Evolutionary conservation across 2,888 invertebrate species (phyloP), one percentile per base, ranked within the genome.

Genomic region (Hirtodrosophila alboralis): DNA sequence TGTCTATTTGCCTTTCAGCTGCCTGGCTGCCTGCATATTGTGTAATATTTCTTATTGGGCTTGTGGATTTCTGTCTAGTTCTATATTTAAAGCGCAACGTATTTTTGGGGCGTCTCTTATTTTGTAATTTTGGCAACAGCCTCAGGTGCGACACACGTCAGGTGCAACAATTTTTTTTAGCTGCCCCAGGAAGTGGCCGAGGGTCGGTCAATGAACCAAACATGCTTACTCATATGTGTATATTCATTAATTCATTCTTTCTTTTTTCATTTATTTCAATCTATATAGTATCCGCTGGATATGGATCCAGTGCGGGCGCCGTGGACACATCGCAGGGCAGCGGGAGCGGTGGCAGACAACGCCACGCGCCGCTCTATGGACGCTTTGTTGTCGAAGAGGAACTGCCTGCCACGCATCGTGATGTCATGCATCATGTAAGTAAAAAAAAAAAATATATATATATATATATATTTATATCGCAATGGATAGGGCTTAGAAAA

Each of bases 341-440:
- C 63, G 89, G 89, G 54, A 70, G 67, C 77, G 73, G 85, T 47
- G 92, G 92, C 75, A 90, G 92, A 71, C 92, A 93, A 90, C 93
- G 95, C 90, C 95, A 95, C 91, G 95, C 94, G 88, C 96, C 96
- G 79, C 94, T 97, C 85, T 97, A 97, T 91, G 97, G 97, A 86
- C 93, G 97, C 89, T 93, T 97, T 92, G 96, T 97, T 88, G 95
- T 95, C 88, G 97, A 96, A 92, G 97, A 97, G 90, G 96, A 96
- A 91, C 93, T 96, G 86, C 91, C 91, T 77, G 89, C 90, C 79
- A 89, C 91, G 79, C 91, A 91, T 87, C 90, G 91, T 81, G 91
- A 91, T 89, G 90, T 90, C 60, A 90, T 91, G 88, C 91, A 91
- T 87, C 91, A 90, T 84, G 91, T 91, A 77, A 89, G 88, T 73